Conservation (phyloP, 2,888 invertebrate species). For the Drosophila multiciliata region DNA sequence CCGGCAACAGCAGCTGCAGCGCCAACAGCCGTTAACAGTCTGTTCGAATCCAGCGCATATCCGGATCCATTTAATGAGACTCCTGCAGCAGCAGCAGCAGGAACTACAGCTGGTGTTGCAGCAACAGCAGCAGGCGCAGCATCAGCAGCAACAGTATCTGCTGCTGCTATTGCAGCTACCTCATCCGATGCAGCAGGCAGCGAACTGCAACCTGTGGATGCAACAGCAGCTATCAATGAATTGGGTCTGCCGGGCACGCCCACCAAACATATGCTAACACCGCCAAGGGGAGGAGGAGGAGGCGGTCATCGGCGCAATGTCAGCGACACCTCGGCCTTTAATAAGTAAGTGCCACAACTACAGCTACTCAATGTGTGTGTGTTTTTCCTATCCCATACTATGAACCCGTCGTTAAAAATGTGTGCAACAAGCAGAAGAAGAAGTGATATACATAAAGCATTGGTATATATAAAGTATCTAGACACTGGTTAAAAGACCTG, state of each 20-base stretch:
- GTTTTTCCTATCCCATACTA: background rate
- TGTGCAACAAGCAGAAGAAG: background rate
- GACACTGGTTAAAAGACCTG: background rate
- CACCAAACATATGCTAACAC: slow-evolving; percentile 81
- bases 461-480: background rate
- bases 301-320: slow-evolving; percentile 91
- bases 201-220: slow-evolving; percentile 28
- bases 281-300: slow-evolving; percentile 72
- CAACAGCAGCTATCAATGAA: slow-evolving; percentile 27
- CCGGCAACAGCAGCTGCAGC: slow-evolving; percentile 85
- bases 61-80: slow-evolving; percentile 90
- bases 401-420: background rate
- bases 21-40: slow-evolving; percentile 85
- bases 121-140: slow-evolving; percentile 27
- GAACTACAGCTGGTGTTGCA: slow-evolving; percentile 21
- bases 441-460: background rate
- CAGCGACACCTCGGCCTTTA: slow-evolving; percentile 93
- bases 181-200: slow-evolving; percentile 29
- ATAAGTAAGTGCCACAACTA: slow-evolving; percentile 87
- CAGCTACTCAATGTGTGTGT: slow-evolving; percentile 1
- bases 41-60: slow-evolving; percentile 88
- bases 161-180: slow-evolving; percentile 43
- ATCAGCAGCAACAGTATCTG: slow-evolving; percentile 22
- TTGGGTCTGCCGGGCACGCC: slow-evolving; percentile 64
- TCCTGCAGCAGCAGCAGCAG: slow-evolving; percentile 8